A percentile compares a stretch with the other conserved stretches of the same genome.
Conservation (phyloP, 2,113 vertebrate genomes). For the Channa argus region DNA sequence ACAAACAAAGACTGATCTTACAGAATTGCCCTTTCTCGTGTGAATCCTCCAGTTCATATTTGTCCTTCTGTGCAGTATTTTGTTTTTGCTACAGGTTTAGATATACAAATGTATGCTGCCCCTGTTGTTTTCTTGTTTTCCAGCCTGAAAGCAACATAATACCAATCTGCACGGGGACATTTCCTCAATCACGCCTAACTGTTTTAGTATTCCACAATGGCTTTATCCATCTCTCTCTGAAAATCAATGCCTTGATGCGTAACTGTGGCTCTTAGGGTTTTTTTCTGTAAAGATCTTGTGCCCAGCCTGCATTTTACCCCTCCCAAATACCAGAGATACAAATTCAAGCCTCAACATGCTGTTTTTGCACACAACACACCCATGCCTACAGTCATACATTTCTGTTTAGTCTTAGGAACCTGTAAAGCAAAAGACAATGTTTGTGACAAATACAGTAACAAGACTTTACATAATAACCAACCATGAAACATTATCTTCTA, state of each 20-base stretch:
- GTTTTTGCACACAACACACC: slow-evolving; percentile 16
- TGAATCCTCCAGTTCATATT: neutral
- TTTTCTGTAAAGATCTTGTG: neutral
- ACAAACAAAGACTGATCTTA: slow-evolving; percentile 8
- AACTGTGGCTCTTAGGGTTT: neutral
- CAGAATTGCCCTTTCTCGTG: neutral
- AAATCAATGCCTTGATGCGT: neutral
- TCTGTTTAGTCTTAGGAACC: neutral
- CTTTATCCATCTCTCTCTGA: neutral
- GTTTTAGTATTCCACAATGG: neutral
- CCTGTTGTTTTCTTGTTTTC: neutral
- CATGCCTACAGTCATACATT: slow-evolving; percentile 2
- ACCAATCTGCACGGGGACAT: neutral
- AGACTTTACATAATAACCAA: neutral
- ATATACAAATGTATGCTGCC: neutral
- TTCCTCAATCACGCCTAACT: neutral
- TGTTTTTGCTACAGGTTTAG: neutral
- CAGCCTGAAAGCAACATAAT: neutral
- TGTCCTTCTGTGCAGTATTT: too few species aligned
- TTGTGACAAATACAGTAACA: neutral
- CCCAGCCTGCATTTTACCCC: slow-evolving; percentile 25
- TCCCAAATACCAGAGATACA: slow-evolving; percentile 70
- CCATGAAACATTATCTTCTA: neutral
- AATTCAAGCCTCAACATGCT: slow-evolving; percentile 62
- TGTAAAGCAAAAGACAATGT: neutral